Evolutionary conservation across 2,888 invertebrate species (phyloP), one percentile per base, ranked within the genome.

Genomic region (Drosophila siamana): DNA sequence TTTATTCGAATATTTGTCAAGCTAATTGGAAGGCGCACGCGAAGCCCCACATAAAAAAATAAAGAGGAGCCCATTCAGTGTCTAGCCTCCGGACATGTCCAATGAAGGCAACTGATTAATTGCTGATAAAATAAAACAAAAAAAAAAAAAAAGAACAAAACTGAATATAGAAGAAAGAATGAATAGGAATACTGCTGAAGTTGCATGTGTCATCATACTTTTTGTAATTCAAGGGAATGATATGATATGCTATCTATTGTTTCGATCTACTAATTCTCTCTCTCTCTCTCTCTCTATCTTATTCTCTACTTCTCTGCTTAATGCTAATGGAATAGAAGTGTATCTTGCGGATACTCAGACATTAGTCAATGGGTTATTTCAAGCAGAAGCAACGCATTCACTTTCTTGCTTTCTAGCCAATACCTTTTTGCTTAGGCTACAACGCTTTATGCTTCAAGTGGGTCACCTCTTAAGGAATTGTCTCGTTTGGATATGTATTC

Each of bases 1-100:
- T 79, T 79, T 85, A 81, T 79, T 70, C 41, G 77, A 63, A 52
- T 30, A 85, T 75, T 75, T 79, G 78, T 83, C 83, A 78, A 48
- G 63, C 73, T 68, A 66, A 77, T 65, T 78, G 78, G 74, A 68
- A 69, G 69, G 81, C 81, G 81, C 61, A 81, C 78, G 76, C 74
- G 68, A 54, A 61, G 61, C 19, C 19, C 54, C 46, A 61, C 24
- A 16, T 9, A 19, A 30, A 33, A n/a, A n/a, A 26, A 26, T 6
- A 13, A 13, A 22, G 22, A 15, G 7, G 44, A 44, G 43, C 7
- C 9, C 43, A 13, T 33, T 13, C 15, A 24, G 0, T 36, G 36
- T 6, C 13, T n/a, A 36, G 36, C 36, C 36, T 38, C 48, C 19
- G 30, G 33, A 19, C 48, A 33, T 2, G 33, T 22, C 16, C n/a